These are phyloP conservation scores for Watsonalla binaria DNA, from an alignment of 2,888 invertebrate species.

Conservation along the genomic window DNA sequence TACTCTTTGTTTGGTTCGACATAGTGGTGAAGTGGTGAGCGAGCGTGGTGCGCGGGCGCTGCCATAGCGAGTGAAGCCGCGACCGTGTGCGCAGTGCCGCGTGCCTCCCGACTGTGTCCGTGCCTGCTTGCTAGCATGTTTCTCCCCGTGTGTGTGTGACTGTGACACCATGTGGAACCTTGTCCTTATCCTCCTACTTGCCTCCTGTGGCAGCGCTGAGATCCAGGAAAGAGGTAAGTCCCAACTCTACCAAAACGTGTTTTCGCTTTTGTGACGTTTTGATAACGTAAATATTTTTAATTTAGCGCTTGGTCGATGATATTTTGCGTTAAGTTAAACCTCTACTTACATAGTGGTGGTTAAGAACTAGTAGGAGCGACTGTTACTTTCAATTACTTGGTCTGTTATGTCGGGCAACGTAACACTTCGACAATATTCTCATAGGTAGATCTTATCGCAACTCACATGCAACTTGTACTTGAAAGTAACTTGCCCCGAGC, in stretches of 20 bases:
- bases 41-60: background rate
- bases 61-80: slow-evolving; percentile 10
- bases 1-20: background rate
- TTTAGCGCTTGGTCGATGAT: background rate
- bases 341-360: background rate
- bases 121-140: slow-evolving; percentile 50
- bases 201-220: slow-evolving; percentile 40
- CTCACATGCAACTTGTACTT: background rate
- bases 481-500: background rate
- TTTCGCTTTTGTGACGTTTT: slow-evolving; percentile 1
- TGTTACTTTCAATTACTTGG: background rate
- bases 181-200: slow-evolving; percentile 32
- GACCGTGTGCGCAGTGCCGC: slow-evolving; percentile 2
- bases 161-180: slow-evolving; percentile 57
- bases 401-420: background rate
- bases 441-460: background rate
- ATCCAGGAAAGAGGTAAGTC: slow-evolving; percentile 65
- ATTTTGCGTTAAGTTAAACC: background rate
- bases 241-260: slow-evolving; percentile 4
- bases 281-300: slow-evolving; percentile 2
- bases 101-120: slow-evolving; percentile 19
- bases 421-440: background rate
- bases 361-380: background rate
- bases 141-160: slow-evolving; percentile 41
- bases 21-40: background rate